These are phyloP conservation scores for Chaunax sp. DNA, from an alignment of 2,797 vertebrate genomes.

Conservation along the genomic window DNA sequence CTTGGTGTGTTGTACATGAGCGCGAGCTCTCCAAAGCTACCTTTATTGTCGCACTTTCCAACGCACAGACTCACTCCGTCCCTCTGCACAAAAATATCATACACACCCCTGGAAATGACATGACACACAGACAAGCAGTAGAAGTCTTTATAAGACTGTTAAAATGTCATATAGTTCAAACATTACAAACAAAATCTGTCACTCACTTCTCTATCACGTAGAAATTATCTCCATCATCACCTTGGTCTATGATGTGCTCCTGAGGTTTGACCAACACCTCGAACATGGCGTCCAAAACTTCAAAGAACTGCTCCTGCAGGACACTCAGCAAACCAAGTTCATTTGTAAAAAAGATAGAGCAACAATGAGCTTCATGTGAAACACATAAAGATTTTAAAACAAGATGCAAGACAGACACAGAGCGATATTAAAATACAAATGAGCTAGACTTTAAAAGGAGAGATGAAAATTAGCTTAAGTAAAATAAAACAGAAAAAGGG, in stretches of 20 bases:
- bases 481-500: too few relatives aligned
- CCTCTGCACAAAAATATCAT: conserved; percentile 91
- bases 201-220: conserved; percentile 92
- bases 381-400: background rate
- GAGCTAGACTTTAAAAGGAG: background rate
- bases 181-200: background rate
- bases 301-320: conserved; percentile 91
- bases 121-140: background rate
- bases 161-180: background rate
- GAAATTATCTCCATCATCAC: conserved; percentile 96
- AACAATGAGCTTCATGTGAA: background rate
- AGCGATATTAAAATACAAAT: background rate
- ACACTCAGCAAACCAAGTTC: background rate
- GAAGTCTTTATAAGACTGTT: background rate
- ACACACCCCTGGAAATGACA: conserved; percentile 85
- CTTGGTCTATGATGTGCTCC: conserved; percentile 96
- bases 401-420: background rate
- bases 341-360: background rate
- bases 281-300: conserved; percentile 97
- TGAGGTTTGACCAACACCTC: conserved; percentile 90
- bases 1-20: conserved; percentile 98
- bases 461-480: background rate
- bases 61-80: conserved; percentile 86
- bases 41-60: conserved; percentile 92
- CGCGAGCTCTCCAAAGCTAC: conserved; percentile 96